phyloP scores from a whole-genome alignment of 2,888 invertebrate genomes.

The Frankliniella fusca region DNA sequence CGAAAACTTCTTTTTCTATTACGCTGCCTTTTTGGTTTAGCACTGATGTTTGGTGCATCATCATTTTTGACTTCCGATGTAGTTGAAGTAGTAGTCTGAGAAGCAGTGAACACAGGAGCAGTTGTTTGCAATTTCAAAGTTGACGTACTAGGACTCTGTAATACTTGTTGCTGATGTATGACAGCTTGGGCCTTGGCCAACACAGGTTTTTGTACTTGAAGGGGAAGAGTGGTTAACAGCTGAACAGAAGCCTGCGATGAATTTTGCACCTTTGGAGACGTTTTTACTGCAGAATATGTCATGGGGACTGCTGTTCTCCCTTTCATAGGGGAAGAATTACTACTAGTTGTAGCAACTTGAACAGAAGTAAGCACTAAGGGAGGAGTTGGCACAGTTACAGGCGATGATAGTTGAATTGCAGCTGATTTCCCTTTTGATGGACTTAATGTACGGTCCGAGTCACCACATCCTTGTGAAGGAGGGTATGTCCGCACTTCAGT shows the following conservation, averaged over 20 bases:
- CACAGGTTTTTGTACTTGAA: not conserved
- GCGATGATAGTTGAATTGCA: not conserved
- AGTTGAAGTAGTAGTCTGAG: not conserved
- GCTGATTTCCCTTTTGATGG: not conserved
- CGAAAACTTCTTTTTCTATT: not conserved
- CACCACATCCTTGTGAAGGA: not conserved
- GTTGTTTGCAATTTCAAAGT: not conserved
- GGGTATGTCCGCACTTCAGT: not conserved
- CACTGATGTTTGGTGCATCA: not conserved
- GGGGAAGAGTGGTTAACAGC: not conserved
- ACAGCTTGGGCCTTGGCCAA: slow-evolving; percentile 4
- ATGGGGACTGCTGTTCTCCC: not conserved
- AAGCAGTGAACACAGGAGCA: not conserved
- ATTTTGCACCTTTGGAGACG: not conserved
- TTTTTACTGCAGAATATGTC: not conserved
- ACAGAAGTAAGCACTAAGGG: not conserved
- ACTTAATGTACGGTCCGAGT: not conserved
- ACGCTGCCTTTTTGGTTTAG: not conserved
- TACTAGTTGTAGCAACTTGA: not conserved
- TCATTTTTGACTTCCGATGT: not conserved
- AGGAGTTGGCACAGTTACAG: not conserved
- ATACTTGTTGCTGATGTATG: not conserved
- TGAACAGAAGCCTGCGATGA: not conserved
- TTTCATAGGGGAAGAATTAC: not conserved
- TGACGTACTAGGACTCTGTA: not conserved